Evolutionary conservation across 2,797 vertebrate genomes (phyloP).

Genomic region (Falco columbarius): DNA sequence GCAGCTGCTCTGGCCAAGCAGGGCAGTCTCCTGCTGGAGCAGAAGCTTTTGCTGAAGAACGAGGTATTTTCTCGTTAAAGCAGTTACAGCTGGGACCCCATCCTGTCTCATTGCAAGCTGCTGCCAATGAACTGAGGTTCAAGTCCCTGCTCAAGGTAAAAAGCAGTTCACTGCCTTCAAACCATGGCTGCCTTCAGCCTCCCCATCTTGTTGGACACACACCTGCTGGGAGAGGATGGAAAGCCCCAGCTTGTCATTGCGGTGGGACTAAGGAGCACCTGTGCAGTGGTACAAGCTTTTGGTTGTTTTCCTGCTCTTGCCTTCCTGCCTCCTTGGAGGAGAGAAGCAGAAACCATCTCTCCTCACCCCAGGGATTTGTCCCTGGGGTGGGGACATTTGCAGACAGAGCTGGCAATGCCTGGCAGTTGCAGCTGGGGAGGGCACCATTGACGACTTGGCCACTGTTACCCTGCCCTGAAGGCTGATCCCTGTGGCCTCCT

Average conservation of each 20-base stretch:
- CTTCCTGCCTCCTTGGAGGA: not conserved
- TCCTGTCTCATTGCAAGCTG: not conserved
- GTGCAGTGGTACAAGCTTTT: too few relatives aligned
- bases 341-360: not conserved
- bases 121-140: not conserved
- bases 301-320: not conserved
- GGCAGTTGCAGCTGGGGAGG: not conserved
- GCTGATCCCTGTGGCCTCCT: not conserved
- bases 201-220: fast-evolving
- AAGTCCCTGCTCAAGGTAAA: not conserved
- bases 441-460: not conserved
- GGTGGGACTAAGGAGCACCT: not conserved
- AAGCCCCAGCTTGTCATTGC: fast-evolving
- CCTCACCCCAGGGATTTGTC: not conserved
- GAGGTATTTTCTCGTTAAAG: not conserved
- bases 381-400: fast-evolving
- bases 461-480: not conserved
- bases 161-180: not conserved
- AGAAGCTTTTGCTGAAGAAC: not conserved
- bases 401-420: not conserved
- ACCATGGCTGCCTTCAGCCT: fast-evolving
- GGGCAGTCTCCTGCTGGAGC: not conserved
- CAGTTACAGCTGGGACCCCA: not conserved
- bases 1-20: not conserved
- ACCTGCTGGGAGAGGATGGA: fast-evolving